Percentiles rank a stretch among this genome's conserved stretches.
Evolutionary conservation across 2,888 invertebrate species (phyloP).

Genomic region (Hypolimnas misippus): DNA sequence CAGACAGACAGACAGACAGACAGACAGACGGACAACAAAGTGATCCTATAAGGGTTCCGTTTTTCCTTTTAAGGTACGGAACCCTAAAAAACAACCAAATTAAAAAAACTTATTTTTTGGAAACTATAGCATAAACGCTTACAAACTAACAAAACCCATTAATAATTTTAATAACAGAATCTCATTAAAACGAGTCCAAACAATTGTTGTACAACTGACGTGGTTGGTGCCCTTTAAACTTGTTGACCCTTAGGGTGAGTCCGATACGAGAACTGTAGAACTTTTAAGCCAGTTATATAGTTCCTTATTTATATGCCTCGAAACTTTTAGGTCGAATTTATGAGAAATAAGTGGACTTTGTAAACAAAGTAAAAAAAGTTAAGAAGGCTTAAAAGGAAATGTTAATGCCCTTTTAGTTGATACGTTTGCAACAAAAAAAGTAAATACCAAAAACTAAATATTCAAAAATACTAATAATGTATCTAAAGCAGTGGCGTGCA

Average conservation of each 20-base stretch:
- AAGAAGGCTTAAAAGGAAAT: not conserved
- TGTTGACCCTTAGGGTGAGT: not conserved
- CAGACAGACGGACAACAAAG: no score
- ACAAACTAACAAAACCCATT: no score
- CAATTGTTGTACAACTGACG: not conserved
- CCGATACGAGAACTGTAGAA: slow-evolving; percentile 17
- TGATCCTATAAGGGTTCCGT: no score
- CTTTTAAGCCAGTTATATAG: slow-evolving; percentile 21
- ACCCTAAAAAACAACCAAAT: no score
- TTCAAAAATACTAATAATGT: no score
- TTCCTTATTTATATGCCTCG: slow-evolving; percentile 21
- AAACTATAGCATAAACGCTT: no score
- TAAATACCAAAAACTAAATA: no score
- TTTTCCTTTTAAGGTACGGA: no score
- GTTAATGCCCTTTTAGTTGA: not conserved
- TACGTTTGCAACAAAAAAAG: not conserved
- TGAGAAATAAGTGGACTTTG: not conserved
- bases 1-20: no score
- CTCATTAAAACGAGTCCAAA: not conserved
- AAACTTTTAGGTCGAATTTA: slow-evolving; percentile 22
- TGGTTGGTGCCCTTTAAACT: not conserved
- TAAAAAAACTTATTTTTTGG: no score
- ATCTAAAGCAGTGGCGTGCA: no score
- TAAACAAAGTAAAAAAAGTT: not conserved
- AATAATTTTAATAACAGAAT: not conserved